phyloP scores from a whole-genome alignment of 64 coral and sea anemone species.

The Montipora sp. region DNA sequence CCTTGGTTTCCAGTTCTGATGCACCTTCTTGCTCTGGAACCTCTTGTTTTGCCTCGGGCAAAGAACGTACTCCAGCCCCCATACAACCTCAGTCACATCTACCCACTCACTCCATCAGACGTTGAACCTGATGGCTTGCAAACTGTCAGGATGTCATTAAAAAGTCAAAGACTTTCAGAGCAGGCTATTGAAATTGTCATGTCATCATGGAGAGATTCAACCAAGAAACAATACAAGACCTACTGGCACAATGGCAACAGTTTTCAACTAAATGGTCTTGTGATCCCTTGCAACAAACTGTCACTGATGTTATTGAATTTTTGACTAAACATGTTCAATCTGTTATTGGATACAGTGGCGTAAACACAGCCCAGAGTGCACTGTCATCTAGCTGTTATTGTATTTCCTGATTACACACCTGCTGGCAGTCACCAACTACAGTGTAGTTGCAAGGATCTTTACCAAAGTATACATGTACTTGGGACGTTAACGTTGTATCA shows the following conservation, averaged over 20 bases:
- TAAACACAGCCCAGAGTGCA: slow-evolving; percentile 36
- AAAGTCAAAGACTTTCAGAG: slow-evolving; percentile 10
- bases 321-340: background rate
- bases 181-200: slow-evolving; percentile 13
- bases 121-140: background rate
- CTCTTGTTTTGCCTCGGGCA: no score
- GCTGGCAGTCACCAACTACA: slow-evolving; percentile 24
- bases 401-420: background rate
- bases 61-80: no score
- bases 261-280: slow-evolving; percentile 10
- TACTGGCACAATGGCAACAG: slow-evolving; percentile 1
- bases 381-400: slow-evolving; percentile 6
- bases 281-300: background rate
- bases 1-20: no score
- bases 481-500: no score
- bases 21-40: no score
- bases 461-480: no score
- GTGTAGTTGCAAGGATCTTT: no score
- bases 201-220: slow-evolving; percentile 18
- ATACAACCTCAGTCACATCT: no score
- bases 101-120: slow-evolving; percentile 16
- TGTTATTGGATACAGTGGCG: background rate
- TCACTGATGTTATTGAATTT: no score
- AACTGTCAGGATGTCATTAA: slow-evolving; percentile 12
- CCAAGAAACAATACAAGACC: background rate